These are phyloP conservation scores for Cheilosia urbana DNA, from an alignment of 2,888 invertebrate genomes.

Conservation along the genomic window DNA sequence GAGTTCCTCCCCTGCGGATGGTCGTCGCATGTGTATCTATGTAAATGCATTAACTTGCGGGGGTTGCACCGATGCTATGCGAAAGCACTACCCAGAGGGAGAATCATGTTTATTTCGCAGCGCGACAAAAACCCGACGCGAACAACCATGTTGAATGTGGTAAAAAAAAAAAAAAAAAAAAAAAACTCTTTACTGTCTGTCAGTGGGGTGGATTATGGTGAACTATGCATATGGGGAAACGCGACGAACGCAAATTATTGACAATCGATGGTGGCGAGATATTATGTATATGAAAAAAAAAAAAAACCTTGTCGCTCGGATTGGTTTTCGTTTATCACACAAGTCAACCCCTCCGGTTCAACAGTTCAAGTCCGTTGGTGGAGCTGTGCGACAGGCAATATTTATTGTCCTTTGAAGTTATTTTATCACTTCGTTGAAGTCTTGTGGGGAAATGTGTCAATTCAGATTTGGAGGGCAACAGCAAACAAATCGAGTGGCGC, in stretches of 20 bases:
- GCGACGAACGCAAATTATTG: constrained; percentile 59
- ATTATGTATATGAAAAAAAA: neutral
- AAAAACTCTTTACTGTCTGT: constrained; percentile 17
- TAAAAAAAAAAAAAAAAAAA: constrained; percentile 2
- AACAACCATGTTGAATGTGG: constrained; percentile 31
- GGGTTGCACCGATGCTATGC: constrained; percentile 6
- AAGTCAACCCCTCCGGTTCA: constrained; percentile 40
- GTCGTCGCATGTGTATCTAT: constrained; percentile 48
- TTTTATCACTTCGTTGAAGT: constrained; percentile 66
- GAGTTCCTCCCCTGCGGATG: constrained; percentile 18
- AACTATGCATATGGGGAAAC: neutral
- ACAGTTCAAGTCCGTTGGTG: constrained; percentile 35
- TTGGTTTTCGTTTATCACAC: constrained; percentile 53
- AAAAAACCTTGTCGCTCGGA: constrained; percentile 61
- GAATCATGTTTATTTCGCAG: constrained; percentile 58
- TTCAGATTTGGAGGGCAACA: constrained; percentile 21
- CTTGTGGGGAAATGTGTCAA: constrained; percentile 63
- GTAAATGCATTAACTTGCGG: constrained; percentile 54
- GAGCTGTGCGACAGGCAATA: constrained; percentile 29
- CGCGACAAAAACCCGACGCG: constrained; percentile 1
- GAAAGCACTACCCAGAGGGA: constrained; percentile 31
- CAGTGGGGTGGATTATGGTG: neutral
- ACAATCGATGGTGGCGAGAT: constrained; percentile 66
- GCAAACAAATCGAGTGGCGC: neutral
- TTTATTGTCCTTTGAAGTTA: constrained; percentile 56